These are phyloP conservation scores for Pegoplata infirma DNA, from an alignment of 2,888 invertebrate species.

Conservation along the genomic window DNA sequence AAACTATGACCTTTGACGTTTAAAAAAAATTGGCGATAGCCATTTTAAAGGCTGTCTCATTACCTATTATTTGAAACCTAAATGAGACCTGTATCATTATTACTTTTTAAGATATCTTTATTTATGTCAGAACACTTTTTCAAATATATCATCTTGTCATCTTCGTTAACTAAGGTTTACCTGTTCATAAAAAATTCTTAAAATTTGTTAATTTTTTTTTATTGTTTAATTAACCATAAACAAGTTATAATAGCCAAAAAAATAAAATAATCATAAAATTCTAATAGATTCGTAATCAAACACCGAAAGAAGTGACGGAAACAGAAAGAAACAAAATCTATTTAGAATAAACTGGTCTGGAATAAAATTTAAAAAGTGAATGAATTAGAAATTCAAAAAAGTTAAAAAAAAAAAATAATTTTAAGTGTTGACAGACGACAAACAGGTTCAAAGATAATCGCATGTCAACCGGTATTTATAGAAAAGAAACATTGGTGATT, in stretches of 20 bases:
- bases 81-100: no score
- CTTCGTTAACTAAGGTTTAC: no score
- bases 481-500: no score
- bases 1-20: no score
- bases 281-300: no score
- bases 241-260: constrained; percentile 14
- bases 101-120: no score
- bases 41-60: no score
- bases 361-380: constrained; percentile 17
- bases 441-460: constrained; percentile 38
- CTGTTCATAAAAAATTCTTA: constrained; percentile 22
- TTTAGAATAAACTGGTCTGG: constrained; percentile 2
- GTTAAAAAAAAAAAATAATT: constrained; percentile 26
- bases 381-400: constrained; percentile 20
- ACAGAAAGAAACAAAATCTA: constrained; percentile 12
- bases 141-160: no score
- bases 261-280: neutral
- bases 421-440: constrained; percentile 13
- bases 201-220: constrained; percentile 20
- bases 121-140: no score
- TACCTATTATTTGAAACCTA: no score
- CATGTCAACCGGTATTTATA: constrained; percentile 17
- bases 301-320: constrained; percentile 21
- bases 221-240: constrained; percentile 46
- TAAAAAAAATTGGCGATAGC: no score